phyloP scores from a whole-genome alignment of 2,113 vertebrate species.

The Gobio gobio region DNA sequence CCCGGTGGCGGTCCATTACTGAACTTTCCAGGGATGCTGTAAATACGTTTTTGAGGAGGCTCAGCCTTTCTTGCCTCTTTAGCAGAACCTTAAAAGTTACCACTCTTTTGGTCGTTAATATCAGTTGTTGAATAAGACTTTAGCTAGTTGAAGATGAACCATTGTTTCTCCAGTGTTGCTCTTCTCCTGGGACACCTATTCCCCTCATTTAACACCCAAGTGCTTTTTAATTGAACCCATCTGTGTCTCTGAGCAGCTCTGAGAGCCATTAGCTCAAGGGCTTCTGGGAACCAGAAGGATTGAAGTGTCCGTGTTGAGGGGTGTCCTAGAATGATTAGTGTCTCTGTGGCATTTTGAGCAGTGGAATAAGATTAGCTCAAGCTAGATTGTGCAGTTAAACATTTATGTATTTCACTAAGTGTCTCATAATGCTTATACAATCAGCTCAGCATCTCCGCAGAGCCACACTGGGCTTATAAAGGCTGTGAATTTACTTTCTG shows the following conservation, averaged over 20 bases:
- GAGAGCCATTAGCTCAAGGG: slow-evolving; percentile 31
- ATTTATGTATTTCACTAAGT: not conserved
- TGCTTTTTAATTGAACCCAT: slow-evolving; percentile 50
- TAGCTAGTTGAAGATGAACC: not conserved
- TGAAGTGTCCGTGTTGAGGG: slow-evolving; percentile 30
- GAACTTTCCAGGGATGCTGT: not conserved
- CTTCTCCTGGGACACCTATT: slow-evolving; percentile 1
- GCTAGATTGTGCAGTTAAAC: not conserved
- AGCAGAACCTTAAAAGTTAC: not conserved
- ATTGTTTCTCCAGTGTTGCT: not conserved
- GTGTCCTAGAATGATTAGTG: slow-evolving; percentile 43
- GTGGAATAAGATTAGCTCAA: not conserved
- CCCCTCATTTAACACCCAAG: slow-evolving; percentile 36
- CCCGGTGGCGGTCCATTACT: not conserved
- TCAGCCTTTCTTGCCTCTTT: not conserved
- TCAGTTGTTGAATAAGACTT: slow-evolving; percentile 9
- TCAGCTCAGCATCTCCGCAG: not conserved
- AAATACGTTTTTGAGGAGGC: not conserved
- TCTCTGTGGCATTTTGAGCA: slow-evolving; percentile 1
- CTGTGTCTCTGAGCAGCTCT: slow-evolving; percentile 22
- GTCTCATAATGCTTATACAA: slow-evolving; percentile 14
- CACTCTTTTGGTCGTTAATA: not conserved
- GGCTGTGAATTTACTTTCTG: not conserved
- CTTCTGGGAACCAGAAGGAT: not conserved
- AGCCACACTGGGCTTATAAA: not conserved